Evolutionary conservation across 2,113 vertebrate genomes (phyloP).

Genomic region (Stigmatopora nigra): DNA sequence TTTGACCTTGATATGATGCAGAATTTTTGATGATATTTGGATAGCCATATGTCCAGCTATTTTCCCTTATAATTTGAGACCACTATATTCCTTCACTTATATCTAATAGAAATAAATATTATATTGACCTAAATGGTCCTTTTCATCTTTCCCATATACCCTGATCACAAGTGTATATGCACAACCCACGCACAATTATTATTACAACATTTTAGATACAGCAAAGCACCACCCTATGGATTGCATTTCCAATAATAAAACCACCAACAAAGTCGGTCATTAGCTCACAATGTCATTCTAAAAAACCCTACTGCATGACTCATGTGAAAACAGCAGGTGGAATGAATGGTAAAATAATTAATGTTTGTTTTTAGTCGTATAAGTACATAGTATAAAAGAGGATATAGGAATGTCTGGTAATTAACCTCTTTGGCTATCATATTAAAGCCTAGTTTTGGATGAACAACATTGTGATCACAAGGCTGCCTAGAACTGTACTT

Average conservation of each 20-base stretch:
- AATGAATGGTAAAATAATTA: constrained; percentile 39
- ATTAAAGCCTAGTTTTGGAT: no score
- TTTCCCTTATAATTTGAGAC: no score
- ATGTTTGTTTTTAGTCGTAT: constrained; percentile 21
- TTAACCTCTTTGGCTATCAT: neutral
- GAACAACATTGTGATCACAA: no score
- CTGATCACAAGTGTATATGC: constrained; percentile 11
- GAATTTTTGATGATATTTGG: constrained; percentile 21
- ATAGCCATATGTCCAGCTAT: constrained; percentile 10
- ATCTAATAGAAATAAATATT: no score
- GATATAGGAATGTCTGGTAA: constrained; percentile 38
- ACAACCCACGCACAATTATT: constrained; percentile 48
- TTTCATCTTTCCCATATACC: constrained; percentile 35
- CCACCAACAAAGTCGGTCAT: constrained; percentile 53
- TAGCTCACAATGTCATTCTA: constrained; percentile 41
- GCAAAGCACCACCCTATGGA: constrained; percentile 52
- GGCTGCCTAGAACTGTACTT: no score
- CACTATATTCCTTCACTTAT: no score
- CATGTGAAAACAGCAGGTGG: constrained; percentile 38
- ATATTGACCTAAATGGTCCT: neutral
- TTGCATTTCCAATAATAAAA: constrained; percentile 61
- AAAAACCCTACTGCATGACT: constrained; percentile 48
- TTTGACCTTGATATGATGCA: constrained; percentile 49
- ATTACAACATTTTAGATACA: constrained; percentile 56
- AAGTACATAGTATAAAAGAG: constrained; percentile 33